Conservation (phyloP, 2,113 vertebrate species). For the Lonchura striata region DNA sequence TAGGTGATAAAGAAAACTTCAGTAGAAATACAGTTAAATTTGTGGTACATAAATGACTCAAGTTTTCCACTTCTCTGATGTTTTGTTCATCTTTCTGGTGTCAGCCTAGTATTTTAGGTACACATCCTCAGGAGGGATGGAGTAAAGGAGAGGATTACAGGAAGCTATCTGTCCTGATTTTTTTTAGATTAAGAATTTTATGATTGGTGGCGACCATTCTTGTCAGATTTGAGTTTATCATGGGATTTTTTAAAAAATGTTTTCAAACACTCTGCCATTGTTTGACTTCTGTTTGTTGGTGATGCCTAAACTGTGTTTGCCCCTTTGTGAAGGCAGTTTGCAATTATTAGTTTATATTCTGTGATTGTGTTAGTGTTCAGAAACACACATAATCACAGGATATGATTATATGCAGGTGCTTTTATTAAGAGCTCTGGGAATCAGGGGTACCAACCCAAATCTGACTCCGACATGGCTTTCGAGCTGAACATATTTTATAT, state of each 20-base stretch:
- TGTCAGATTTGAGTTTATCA: background rate
- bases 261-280: background rate
- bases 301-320: background rate
- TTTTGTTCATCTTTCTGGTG: background rate
- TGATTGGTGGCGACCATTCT: rapidly evolving
- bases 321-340: background rate
- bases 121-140: background rate
- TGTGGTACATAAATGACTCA: background rate
- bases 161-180: background rate
- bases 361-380: too few species aligned
- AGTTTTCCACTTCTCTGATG: background rate
- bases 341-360: background rate
- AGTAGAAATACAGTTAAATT: background rate
- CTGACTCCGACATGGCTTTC: too few species aligned
- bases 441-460: too few species aligned
- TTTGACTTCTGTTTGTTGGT: background rate
- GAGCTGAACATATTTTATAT: too few species aligned
- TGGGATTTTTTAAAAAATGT: background rate
- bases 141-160: background rate
- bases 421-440: too few species aligned
- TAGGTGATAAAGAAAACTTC: background rate
- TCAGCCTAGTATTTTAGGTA: background rate
- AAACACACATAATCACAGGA: too few species aligned
- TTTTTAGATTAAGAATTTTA: background rate
- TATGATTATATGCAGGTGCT: too few species aligned